Percentiles rank a stretch among this genome's conserved stretches.
These are phyloP conservation scores for Stegostoma tigrinum DNA, from an alignment of 2,113 vertebrate genomes.

Conservation along the genomic window DNA sequence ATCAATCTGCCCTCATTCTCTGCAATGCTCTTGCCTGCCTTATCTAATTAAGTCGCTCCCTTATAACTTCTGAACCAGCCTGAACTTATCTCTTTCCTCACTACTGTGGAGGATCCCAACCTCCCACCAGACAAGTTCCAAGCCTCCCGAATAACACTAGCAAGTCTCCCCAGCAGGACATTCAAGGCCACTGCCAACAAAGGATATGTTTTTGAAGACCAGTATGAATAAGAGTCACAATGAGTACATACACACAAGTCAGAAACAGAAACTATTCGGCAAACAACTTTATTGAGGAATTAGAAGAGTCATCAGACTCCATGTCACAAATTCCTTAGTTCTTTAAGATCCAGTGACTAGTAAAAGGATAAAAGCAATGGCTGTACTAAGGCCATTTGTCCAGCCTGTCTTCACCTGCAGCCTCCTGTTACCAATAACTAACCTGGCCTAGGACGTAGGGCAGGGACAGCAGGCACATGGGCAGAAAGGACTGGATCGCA, in stretches of 20 bases:
- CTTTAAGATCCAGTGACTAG: neutral
- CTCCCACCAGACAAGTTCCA: no score
- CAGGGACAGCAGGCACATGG: neutral
- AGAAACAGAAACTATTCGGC: neutral
- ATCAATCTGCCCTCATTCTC: no score
- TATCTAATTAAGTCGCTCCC: no score
- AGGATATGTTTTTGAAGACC: no score
- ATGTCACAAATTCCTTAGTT: neutral
- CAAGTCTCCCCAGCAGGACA: no score
- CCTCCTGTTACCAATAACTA: neutral
- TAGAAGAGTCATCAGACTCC: neutral
- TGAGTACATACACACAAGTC: neutral
- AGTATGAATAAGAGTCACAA: neutral
- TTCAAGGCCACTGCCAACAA: no score
- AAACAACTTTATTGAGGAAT: slow-evolving; percentile 12
- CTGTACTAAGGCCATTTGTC: neutral
- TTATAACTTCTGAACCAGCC: no score
- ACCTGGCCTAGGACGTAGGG: no score
- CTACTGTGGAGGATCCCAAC: no score
- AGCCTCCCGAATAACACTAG: no score
- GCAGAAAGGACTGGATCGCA: neutral
- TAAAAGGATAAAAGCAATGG: neutral
- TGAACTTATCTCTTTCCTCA: no score
- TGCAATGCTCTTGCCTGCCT: no score
- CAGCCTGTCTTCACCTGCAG: neutral